Evolutionary conservation across 1,140 invertebrate genomes (phyloP).

Genomic region (Drosophila elegans): DNA sequence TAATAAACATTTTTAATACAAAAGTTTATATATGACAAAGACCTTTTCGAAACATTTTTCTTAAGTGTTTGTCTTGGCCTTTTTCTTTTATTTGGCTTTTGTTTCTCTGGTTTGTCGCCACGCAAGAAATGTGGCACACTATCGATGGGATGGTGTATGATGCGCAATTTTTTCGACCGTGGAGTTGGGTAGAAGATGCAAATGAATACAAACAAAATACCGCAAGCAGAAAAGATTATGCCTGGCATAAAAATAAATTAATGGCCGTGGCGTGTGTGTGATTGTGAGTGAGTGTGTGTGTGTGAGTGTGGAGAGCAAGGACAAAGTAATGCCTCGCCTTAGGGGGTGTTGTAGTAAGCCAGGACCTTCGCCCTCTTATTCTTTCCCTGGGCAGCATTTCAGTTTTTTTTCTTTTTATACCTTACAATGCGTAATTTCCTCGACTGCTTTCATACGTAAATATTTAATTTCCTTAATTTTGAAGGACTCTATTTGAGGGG

Average conservation of each 20-base stretch:
- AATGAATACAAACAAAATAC: constrained; percentile 52
- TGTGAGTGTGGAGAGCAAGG: constrained; percentile 52
- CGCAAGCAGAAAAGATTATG: constrained; percentile 72
- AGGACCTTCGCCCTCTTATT: not conserved
- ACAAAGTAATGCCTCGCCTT: constrained; percentile 64
- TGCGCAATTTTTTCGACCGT: not conserved
- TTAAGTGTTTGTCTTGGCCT: constrained; percentile 20
- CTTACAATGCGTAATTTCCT: constrained; percentile 78
- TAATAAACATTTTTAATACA: no score
- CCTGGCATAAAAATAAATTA: constrained; percentile 79
- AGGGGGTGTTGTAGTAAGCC: constrained; percentile 60
- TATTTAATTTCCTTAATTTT: constrained; percentile 74
- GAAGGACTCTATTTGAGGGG: constrained; percentile 41
- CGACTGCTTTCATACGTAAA: constrained; percentile 70
- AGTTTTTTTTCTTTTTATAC: constrained; percentile 64
- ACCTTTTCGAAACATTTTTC: not conserved
- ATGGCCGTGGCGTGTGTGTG: constrained; percentile 56
- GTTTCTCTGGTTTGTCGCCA: constrained; percentile 43
- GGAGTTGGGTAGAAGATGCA: constrained; percentile 39
- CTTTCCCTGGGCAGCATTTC: constrained; percentile 13
- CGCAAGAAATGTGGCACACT: constrained; percentile 41
- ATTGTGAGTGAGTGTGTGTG: constrained; percentile 6
- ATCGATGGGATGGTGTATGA: constrained; percentile 30
- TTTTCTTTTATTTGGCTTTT: constrained; percentile 39
- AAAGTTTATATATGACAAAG: no score